Evolutionary conservation across 2,888 invertebrate genomes (phyloP).

Genomic region (Philereme vetulata): DNA sequence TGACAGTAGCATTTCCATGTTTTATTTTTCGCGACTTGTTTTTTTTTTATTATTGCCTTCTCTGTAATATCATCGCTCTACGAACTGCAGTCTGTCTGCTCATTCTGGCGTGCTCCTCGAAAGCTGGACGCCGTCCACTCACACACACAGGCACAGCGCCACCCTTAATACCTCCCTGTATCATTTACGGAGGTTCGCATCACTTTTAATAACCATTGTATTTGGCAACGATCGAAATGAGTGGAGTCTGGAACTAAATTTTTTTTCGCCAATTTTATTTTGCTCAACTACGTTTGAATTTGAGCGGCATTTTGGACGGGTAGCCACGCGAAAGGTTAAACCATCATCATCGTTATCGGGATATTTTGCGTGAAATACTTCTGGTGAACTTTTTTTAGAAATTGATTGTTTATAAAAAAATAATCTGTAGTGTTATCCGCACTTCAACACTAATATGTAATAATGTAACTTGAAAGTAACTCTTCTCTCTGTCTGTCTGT

Average conservation of each 20-base stretch:
- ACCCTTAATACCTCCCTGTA: slow-evolving; percentile 36
- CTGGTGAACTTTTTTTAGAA: no score
- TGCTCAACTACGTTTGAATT: slow-evolving; percentile 2
- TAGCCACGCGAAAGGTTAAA: neutral
- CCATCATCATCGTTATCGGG: no score
- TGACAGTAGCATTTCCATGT: slow-evolving; percentile 6
- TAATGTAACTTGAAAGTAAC: no score
- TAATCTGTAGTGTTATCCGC: no score
- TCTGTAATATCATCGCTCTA: slow-evolving; percentile 49
- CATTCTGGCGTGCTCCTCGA: slow-evolving; percentile 69
- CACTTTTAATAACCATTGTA: slow-evolving; percentile 83
- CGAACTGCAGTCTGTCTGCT: slow-evolving; percentile 60
- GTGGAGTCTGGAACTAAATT: slow-evolving; percentile 60
- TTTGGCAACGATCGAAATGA: slow-evolving; percentile 82
- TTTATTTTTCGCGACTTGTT: no score
- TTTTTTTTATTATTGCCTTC: slow-evolving; percentile 22
- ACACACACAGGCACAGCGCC: slow-evolving; percentile 53
- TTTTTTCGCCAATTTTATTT: slow-evolving; percentile 28
- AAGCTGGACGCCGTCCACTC: slow-evolving; percentile 79
- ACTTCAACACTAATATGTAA: no score
- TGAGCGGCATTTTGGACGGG: slow-evolving; percentile 5
- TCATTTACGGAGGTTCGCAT: slow-evolving; percentile 63
- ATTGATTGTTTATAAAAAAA: no score
- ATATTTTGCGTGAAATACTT: no score
- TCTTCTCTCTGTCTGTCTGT: no score